A percentile compares a stretch with the other conserved stretches of the same genome.
phyloP scores from a whole-genome alignment of 2,113 vertebrate genomes.

The Entosphenus tridentatus region DNA sequence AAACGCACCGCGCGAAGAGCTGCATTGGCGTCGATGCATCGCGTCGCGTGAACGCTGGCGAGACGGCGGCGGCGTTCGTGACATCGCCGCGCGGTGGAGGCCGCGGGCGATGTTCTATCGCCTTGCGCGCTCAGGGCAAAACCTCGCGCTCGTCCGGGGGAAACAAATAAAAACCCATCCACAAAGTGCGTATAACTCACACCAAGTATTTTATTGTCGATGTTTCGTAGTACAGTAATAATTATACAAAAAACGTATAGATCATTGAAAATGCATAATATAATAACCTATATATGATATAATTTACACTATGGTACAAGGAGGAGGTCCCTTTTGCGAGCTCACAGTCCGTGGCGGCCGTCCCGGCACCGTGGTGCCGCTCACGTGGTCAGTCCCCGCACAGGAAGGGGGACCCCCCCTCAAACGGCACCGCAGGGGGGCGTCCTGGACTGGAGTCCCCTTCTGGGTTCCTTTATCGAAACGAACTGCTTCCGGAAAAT shows the following conservation, averaged over 20 bases:
- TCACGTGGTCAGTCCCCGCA: not conserved
- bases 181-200: too few species aligned
- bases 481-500: not conserved
- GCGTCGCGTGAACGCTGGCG: too few species aligned
- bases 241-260: not conserved
- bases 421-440: not conserved
- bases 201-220: too few species aligned
- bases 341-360: not conserved
- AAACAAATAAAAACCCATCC: too few species aligned
- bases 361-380: not conserved
- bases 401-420: not conserved
- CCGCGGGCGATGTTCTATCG: too few species aligned
- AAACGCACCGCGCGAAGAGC: too few species aligned
- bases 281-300: not conserved
- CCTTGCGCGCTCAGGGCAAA: too few species aligned
- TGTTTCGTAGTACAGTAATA: too few species aligned
- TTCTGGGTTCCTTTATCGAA: not conserved
- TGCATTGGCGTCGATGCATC: too few species aligned
- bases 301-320: not conserved
- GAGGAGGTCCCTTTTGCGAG: not conserved
- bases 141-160: too few species aligned
- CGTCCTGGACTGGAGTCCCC: not conserved
- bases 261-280: not conserved
- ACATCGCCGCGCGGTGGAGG: too few species aligned
- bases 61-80: too few species aligned